Evolutionary conservation across 2,113 vertebrate genomes (phyloP), one percentile per base, ranked within the genome.

Genomic region (Pipra filicauda): DNA sequence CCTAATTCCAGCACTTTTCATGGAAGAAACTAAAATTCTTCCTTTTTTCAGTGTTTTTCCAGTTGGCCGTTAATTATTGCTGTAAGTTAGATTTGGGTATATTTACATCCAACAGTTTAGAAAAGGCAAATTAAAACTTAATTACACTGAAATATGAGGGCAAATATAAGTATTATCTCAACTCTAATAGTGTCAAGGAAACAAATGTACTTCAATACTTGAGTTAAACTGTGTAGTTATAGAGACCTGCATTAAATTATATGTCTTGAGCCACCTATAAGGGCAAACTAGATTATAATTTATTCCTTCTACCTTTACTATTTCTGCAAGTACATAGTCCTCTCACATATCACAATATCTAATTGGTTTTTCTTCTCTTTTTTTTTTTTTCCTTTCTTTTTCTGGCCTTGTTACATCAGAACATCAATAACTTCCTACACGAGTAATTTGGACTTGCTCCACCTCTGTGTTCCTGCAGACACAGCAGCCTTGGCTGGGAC

Each of bases 111-210:
- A 93, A 67, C 39, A 84, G 48, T 17, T 71, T 80, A 71, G 52
- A 67, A 93, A 88, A 69, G 72, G 44, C 57, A 91, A 91, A 91
- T 88, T 85, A 52, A 71, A 88, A 89, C 48, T 57, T 93, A 94
- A 93, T 91, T 72, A 85, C 66, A 82, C 11, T 82, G 66, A 95
- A 94, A 35, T 85, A 72, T n/a, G 37, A 75, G 13, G 49, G 52
- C 30, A 87, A 95, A 69, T 72, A 59, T 8, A 85, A 57, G 75
- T 85, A 87, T 89, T 93, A 94, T 51, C 43, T 64, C 61, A 55
- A 64, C 19, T 67, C 71, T 67, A 78, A 75, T 61, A 51, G 31
- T 39, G 31, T 69, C 59, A 89, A 84, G 64, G 31, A 79, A 94
- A 71, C 31, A 75, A 93, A 66, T 9, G 28, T 73, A 93, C 80